A percentile compares a stretch with the other conserved stretches of the same genome.
phyloP scores from a whole-genome alignment of 2,113 vertebrate species.

The Anhinga anhinga region DNA sequence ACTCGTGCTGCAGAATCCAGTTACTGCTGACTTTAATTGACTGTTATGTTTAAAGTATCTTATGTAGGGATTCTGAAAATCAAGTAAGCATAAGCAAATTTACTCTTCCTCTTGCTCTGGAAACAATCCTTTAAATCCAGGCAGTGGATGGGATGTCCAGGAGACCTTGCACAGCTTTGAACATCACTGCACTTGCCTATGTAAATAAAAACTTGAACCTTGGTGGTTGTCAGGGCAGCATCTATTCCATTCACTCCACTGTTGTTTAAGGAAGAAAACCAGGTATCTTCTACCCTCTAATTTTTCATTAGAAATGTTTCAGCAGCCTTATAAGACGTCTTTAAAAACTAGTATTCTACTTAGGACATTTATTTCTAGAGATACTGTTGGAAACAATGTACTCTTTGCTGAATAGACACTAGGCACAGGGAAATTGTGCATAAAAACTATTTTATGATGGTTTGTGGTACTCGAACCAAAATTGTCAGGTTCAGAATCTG shows the following conservation, averaged over 20 bases:
- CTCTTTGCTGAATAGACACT: background rate
- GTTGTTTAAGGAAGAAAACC: background rate
- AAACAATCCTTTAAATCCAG: background rate
- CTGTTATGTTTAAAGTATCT: background rate
- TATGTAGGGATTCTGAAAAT: background rate
- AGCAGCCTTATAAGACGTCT: background rate
- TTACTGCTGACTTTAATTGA: background rate
- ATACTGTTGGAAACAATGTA: background rate
- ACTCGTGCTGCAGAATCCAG: background rate
- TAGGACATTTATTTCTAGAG: background rate
- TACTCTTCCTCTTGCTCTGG: background rate
- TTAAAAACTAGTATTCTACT: background rate
- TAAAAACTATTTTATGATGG: background rate
- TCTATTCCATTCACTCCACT: background rate
- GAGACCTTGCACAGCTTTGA: background rate
- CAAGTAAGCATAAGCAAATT: background rate
- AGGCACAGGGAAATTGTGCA: background rate
- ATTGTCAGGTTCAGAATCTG: background rate
- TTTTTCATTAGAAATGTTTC: background rate
- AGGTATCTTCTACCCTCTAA: background rate
- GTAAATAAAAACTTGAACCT: background rate
- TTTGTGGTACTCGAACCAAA: background rate
- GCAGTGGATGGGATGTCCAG: background rate
- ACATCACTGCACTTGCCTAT: background rate
- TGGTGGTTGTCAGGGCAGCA: background rate